A percentile compares a stretch with the other conserved stretches of the same genome.
phyloP scores from a whole-genome alignment of 2,797 vertebrate species.

The Pangasius sanitwongsei region DNA sequence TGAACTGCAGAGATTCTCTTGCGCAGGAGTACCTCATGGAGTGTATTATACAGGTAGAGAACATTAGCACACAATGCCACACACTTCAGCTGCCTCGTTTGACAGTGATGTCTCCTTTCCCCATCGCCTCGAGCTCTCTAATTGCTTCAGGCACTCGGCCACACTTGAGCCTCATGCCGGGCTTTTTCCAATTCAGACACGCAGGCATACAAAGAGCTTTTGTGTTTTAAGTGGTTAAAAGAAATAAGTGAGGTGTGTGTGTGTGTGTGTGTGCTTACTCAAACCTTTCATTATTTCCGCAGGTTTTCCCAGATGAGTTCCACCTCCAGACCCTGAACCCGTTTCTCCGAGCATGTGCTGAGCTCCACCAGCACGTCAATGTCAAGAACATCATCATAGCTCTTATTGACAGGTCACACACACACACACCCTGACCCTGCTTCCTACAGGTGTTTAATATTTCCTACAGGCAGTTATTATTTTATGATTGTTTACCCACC shows the following conservation, averaged over 20 bases:
- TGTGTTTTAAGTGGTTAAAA: constrained; percentile 7
- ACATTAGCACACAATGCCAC: neutral
- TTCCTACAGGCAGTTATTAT: neutral
- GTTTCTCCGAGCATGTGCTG: constrained; percentile 95
- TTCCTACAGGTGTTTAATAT: constrained; percentile 71
- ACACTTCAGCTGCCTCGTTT: constrained; percentile 1
- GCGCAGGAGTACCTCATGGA: constrained; percentile 99
- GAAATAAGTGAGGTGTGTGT: neutral
- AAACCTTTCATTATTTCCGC: constrained; percentile 18
- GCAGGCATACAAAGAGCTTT: neutral
- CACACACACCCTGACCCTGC: neutral
- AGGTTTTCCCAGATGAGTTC: constrained; percentile 99
- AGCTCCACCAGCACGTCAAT: constrained; percentile 97
- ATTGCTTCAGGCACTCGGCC: constrained; percentile 7
- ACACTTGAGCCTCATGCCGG: neutral
- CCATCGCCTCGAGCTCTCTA: neutral
- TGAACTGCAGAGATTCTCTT: constrained; percentile 96
- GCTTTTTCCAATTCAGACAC: neutral
- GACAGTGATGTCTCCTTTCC: neutral
- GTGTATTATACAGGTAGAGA: constrained; percentile 95
- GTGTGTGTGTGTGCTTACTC: neutral
- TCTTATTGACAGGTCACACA: constrained; percentile 91
- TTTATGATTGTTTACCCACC: neutral
- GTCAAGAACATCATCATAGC: constrained; percentile 99
- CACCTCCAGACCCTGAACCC: constrained; percentile 98